Evolutionary conservation across 2,797 vertebrate genomes (phyloP), one percentile per base, ranked within the genome.

Genomic region (Oreonectes daqikongensis): DNA sequence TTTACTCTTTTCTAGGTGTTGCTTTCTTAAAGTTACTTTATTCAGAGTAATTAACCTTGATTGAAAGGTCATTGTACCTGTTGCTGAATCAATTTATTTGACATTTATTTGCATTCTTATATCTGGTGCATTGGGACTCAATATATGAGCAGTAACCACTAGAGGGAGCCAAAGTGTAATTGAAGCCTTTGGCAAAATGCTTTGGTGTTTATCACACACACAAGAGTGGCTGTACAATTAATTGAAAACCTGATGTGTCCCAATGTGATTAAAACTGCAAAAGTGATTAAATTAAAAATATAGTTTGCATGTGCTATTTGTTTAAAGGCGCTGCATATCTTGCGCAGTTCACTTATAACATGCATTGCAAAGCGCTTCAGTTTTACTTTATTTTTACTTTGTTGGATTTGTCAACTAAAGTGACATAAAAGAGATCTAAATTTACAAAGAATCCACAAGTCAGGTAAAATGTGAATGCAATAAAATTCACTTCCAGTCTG

Each of bases 91-190:
- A 4, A 30, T 65, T 26, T 68, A n/a, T 70, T 40, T 53, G 32
- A 72, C 5, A 32, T 75, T 74, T 30, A 59, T 69, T 53, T 42
- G 42, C 24, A 22, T 28, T 69, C 44, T 83, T 78, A 8, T 42
- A 24, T 26, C 24, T 61, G 18, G 81, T 67, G 35, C 4, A 72
- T 48, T 44, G 38, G 2, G 55, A 38, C 18, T 52, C 22, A 12
- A 22, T 59, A 14, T 32, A 66, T 79, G 28, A 81, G 52, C 57
- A 66, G 84, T 72, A 52, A 69, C 88, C 90, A 89, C 85, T 75
- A 89, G 91, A 80, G 87, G 90, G 90, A 76, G 82, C 17, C 86
- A 81, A 69, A 74, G 68, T 24, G 28, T 74, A 66, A 79, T 60
- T 28, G 6, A 59, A 38, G 48, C 77, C 52, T 22, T 26, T 72